Conservation (phyloP, 2,113 vertebrate genomes). For the Microcebus ravelobensis region DNA sequence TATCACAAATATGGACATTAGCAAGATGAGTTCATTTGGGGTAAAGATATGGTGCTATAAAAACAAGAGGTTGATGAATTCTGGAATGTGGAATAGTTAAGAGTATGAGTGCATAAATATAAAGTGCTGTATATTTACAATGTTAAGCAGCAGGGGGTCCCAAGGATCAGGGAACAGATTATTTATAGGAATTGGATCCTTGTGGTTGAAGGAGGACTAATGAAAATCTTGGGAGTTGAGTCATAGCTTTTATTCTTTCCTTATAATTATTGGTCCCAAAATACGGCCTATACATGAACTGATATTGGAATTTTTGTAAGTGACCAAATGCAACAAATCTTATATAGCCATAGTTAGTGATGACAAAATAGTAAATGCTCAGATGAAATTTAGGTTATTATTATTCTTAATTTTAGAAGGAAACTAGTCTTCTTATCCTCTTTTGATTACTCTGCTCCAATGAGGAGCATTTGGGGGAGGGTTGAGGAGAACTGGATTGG, state of each 20-base stretch:
- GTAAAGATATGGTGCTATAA: background rate
- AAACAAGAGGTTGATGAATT: background rate
- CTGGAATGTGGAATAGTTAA: background rate
- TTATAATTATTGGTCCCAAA: slow-evolving; percentile 1
- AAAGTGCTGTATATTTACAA: background rate
- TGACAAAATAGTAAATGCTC: background rate
- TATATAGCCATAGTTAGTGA: background rate
- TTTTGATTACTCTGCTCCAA: background rate
- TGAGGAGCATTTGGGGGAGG: background rate
- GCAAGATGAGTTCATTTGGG: background rate
- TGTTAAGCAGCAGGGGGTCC: background rate
- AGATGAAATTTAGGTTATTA: background rate
- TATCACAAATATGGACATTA: background rate
- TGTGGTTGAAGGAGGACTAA: slow-evolving; percentile 27
- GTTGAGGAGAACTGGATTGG: background rate
- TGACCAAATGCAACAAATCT: background rate
- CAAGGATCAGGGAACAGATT: background rate
- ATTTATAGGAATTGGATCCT: slow-evolving; percentile 33
- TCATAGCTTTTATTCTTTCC: slow-evolving; percentile 38
- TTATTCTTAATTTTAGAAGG: background rate
- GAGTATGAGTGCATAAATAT: background rate
- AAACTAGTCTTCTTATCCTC: background rate
- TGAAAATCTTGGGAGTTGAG: slow-evolving; percentile 5
- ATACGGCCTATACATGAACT: background rate
- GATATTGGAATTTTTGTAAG: background rate